A percentile compares a stretch with the other conserved stretches of the same genome.
Evolutionary conservation across 2,888 invertebrate species (phyloP).

Genomic region (Agrilus cyanescens): DNA sequence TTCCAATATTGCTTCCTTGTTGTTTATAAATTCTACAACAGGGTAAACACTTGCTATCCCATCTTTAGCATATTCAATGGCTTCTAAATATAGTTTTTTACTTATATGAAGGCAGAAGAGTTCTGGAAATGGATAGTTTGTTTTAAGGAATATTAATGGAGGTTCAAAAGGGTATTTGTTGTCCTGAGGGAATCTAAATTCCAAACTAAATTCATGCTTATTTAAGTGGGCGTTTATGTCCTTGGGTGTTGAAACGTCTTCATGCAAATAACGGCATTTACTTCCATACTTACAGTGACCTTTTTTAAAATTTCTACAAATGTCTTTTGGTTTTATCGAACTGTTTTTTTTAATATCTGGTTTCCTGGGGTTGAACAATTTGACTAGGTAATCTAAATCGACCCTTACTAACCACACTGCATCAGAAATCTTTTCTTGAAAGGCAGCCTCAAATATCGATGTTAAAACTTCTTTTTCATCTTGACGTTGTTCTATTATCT

Average conservation of each 20-base stretch:
- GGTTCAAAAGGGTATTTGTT: conserved; percentile 64
- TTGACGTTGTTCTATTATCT: conserved; percentile 49
- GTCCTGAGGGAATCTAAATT: conserved; percentile 60
- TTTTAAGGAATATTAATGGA: conserved; percentile 58
- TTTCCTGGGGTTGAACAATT: conserved; percentile 36
- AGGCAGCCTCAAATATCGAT: conserved; percentile 64
- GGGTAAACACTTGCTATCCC: conserved; percentile 64
- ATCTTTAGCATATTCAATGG: conserved; percentile 48
- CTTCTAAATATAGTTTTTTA: conserved; percentile 55
- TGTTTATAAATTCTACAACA: conserved; percentile 56
- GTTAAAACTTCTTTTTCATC: conserved; percentile 66
- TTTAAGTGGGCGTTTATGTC: conserved; percentile 29
- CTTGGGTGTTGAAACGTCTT: conserved; percentile 27
- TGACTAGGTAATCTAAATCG: conserved; percentile 52
- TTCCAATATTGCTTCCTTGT: conserved; percentile 51
- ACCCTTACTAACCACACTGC: conserved; percentile 58
- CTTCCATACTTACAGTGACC: conserved; percentile 62
- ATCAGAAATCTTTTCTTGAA: conserved; percentile 56
- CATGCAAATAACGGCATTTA: conserved; percentile 65
- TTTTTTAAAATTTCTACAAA: conserved; percentile 50
- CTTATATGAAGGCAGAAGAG: conserved; percentile 53
- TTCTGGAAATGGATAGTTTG: conserved; percentile 50
- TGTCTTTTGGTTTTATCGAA: conserved; percentile 43
- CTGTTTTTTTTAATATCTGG: conserved; percentile 22
- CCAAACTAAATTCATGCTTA: conserved; percentile 49